These are phyloP conservation scores for Agelas oroides DNA, from an alignment of 37 sponge, comb jelly and placozoan species.

Conservation along the genomic window DNA sequence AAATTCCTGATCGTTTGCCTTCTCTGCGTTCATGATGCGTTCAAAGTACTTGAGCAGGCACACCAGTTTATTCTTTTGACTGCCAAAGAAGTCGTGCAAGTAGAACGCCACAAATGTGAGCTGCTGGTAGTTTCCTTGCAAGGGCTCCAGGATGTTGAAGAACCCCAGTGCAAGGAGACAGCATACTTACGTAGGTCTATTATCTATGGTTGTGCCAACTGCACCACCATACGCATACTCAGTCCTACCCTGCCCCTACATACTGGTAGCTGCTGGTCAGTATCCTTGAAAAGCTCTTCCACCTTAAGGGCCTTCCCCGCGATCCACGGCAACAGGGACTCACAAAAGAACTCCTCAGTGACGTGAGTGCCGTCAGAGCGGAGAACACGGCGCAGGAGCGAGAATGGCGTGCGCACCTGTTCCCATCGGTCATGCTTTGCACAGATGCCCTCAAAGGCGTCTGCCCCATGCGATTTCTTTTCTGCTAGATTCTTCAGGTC, in stretches of 20 bases:
- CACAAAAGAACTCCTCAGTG: slow-evolving; percentile 34
- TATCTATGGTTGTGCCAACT: too few species aligned
- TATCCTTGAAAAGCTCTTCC: slow-evolving; percentile 32
- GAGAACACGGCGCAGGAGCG: slow-evolving; percentile 8
- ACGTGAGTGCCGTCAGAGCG: neutral
- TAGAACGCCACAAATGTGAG: slow-evolving; percentile 57
- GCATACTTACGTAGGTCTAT: slow-evolving; percentile 31
- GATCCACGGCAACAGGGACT: slow-evolving; percentile 52
- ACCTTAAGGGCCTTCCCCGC: slow-evolving; percentile 59
- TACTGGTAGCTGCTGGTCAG: slow-evolving; percentile 16
- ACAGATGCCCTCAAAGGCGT: slow-evolving; percentile 12
- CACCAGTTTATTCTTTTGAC: slow-evolving; percentile 50
- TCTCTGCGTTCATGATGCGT: slow-evolving; percentile 46
- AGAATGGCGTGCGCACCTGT: neutral
- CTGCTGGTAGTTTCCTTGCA: slow-evolving; percentile 32
- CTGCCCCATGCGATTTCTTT: slow-evolving; percentile 6
- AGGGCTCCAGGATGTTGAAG: slow-evolving; percentile 49
- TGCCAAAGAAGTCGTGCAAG: slow-evolving; percentile 9
- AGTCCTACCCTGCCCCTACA: neutral
- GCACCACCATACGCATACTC: too few species aligned
- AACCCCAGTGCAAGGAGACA: slow-evolving; percentile 65
- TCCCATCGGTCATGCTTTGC: neutral
- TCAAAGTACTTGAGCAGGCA: slow-evolving; percentile 70
- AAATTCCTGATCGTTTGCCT: slow-evolving; percentile 23
- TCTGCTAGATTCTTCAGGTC: slow-evolving; percentile 8